Evolutionary conservation across 92 coral and sea anemone genomes (phyloP), one percentile per base, ranked within the genome.

Genomic region (Blastomussa wellsi): DNA sequence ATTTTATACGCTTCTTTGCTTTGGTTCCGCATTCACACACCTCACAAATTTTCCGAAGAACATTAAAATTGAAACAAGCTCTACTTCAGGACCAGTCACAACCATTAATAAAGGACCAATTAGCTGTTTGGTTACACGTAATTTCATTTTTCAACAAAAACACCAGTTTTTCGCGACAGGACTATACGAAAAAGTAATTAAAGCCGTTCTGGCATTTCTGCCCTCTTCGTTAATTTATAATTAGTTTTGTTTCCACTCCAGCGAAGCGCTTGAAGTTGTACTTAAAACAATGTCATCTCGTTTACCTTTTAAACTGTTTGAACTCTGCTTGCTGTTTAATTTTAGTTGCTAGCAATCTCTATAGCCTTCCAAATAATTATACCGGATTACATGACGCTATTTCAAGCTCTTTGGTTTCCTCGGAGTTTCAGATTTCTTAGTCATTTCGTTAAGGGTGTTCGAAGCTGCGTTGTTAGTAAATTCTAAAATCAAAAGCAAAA

Each of bases 1-100:
- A 29, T 4, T 17, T 39, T 55, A 38, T 32, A 72, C 86, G 55
- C 79, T 57, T 72, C 76, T 72, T 16, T 55, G 79, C 86, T 51
- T 53, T 79, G 29, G 16, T 72, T 38, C 72, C n/a, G 26, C 80
- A 48, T 17, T 33, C 38, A 66, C 65, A 8, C 70, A 51, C 69
- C 39, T 52, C 78, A 32, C 3, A 35, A 51, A 52, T 15, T 52
- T 69, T 35, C 35, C 2, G 59, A 33, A 52, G 20, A 69, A 19
- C 42, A 17, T 69, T 33, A 69, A 69, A 69, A 33, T 33, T 38
- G 42, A 32, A 69, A 19, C 39, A 32, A 6, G 13, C 28, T 0
- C 41, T 33, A 11, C 59, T 7, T 22, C 44, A 32, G 3, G n/a
- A 32, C 76, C 84, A 19, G 66, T 17, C 16, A 9, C 64, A 10